Percentiles rank a stretch among this genome's conserved stretches.
These are phyloP conservation scores for Dysmachus trigonus DNA, from an alignment of 2,888 invertebrate genomes.

Conservation along the genomic window DNA sequence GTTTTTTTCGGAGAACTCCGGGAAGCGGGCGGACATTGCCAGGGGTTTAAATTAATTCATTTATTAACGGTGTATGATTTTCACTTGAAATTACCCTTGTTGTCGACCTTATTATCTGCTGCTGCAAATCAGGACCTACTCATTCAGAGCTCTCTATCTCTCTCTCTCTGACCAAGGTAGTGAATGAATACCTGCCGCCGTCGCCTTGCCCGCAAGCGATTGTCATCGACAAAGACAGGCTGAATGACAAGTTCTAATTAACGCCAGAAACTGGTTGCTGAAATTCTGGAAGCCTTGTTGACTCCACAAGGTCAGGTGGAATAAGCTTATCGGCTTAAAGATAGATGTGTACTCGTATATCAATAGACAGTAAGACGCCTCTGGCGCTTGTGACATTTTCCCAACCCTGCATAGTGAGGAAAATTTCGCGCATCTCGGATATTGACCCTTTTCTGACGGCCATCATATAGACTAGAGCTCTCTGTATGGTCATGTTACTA, in stretches of 20 bases:
- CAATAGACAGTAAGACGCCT: background rate
- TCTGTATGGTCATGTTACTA: background rate
- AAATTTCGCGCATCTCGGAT: background rate
- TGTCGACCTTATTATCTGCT: constrained; percentile 3
- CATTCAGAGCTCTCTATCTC: background rate
- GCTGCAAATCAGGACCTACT: background rate
- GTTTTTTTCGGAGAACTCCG: background rate
- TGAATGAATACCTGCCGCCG: background rate
- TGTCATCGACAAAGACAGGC: background rate
- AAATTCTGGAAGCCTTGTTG: background rate
- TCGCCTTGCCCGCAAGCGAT: background rate
- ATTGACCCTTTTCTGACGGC: background rate
- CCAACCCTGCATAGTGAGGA: background rate
- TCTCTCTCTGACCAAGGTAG: too few species aligned
- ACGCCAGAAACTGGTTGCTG: constrained; percentile 7
- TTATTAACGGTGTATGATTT: constrained; percentile 1
- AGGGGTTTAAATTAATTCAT: constrained; percentile 14
- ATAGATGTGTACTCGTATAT: background rate
- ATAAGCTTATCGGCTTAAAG: background rate
- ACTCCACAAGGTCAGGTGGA: background rate
- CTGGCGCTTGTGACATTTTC: background rate
- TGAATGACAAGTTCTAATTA: constrained; percentile 28
- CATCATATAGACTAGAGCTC: background rate
- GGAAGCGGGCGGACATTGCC: background rate
- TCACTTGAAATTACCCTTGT: background rate